phyloP scores from a whole-genome alignment of 2,888 invertebrate species.

The Dryobota labecula region DNA sequence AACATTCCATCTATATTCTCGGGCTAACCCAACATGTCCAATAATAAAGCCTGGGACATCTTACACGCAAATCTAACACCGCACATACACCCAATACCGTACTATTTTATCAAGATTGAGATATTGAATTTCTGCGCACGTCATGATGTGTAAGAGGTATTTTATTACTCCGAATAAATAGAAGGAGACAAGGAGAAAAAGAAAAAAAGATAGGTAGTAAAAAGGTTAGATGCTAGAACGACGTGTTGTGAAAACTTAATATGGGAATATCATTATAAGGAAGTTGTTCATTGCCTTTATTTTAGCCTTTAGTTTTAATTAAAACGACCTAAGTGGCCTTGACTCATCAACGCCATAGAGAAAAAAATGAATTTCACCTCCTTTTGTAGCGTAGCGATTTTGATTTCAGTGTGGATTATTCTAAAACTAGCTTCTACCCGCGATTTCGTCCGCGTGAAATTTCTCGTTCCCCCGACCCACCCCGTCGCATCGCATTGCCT shows the following conservation, averaged over 20 bases:
- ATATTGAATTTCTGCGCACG: constrained; percentile 71
- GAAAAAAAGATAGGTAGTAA: constrained; percentile 54
- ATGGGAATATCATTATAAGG: constrained; percentile 17
- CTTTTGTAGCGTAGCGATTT: background rate
- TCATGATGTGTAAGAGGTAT: constrained; percentile 65
- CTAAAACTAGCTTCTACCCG: no score
- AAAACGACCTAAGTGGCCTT: background rate
- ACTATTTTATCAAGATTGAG: constrained; percentile 65
- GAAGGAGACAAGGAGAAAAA: constrained; percentile 59
- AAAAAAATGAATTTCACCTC: background rate
- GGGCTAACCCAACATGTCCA: constrained; percentile 27
- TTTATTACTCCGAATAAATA: constrained; percentile 67
- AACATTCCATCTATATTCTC: constrained; percentile 9
- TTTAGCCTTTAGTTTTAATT: constrained; percentile 4
- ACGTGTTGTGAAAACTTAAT: constrained; percentile 62
- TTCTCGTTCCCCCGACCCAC: no score
- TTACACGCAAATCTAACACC: constrained; percentile 53
- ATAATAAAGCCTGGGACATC: constrained; percentile 41
- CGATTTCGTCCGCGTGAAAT: no score
- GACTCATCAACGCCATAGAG: background rate
- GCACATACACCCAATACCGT: constrained; percentile 45
- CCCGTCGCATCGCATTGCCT: no score
- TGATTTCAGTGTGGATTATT: background rate
- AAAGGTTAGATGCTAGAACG: constrained; percentile 55
- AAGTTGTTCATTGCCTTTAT: constrained; percentile 10